Evolutionary conservation across 2,888 invertebrate genomes (phyloP), one percentile per base, ranked within the genome.

Genomic region (Torymus auratus): DNA sequence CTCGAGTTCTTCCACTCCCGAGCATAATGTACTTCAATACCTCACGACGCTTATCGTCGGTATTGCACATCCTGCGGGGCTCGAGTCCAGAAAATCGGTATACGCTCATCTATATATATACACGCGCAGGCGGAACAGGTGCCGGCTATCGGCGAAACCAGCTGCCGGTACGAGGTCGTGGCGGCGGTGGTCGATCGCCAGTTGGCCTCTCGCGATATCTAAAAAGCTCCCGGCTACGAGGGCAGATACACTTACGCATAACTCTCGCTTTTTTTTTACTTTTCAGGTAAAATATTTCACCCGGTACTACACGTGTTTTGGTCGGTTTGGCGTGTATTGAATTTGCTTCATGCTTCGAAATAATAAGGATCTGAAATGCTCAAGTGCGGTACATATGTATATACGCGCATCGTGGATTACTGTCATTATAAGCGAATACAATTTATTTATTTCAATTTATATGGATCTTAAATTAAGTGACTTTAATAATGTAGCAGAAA

Each of bases 1-100:
- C 41, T 41, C 41, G 41, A 41, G 41, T 41, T 41, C 41, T 7
- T 41, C 41, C 41, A 41, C 7, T 41, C 14, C 55, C 15, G 15
- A 41, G 61, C 70, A 72, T 82, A 82, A 79, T 82, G 79, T 82
- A 82, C 79, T 82, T 82, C 79, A 79, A 69, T 79, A 68, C 75
- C n/a, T 58, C n/a, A 70, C 17, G 78, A 68, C 72, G 72, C 72
- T 74, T 78, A 81, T 81, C 78, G 77, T 58, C 50, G 14, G 7
- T 41, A 41, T 41, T 41, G 41, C 41, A 41, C 41, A 41, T 41
- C 41, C 41, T 41, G 41, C 41, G 41, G 41, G 41, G 41, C 7
- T 41, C 41, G 41, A 41, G 7, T 41, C 41, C 28, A 58, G 65
- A 28, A 72, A 72, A 78, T 78, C 78, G 64, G 76, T 69, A 69